Conservation (phyloP, 2,113 vertebrate genomes). For the Poecilia latipinna region DNA sequence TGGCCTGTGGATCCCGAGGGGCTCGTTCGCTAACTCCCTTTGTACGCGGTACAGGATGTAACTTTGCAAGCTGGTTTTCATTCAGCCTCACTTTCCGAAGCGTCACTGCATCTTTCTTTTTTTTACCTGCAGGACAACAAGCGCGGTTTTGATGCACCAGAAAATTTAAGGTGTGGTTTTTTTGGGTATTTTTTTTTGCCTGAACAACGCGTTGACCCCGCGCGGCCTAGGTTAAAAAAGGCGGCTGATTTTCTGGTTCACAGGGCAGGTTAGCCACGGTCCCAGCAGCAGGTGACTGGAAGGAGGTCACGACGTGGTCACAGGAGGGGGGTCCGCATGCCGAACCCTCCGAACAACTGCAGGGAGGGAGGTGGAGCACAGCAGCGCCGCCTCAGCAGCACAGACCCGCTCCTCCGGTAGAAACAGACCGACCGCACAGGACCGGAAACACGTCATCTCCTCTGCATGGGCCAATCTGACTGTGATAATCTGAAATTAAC, state of each 20-base stretch:
- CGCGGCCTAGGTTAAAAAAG: conserved; percentile 55
- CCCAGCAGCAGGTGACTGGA: conserved; percentile 82
- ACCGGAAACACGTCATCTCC: too few species aligned
- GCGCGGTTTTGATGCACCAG: conserved; percentile 46
- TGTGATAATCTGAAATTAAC: too few species aligned
- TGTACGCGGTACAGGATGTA: conserved; percentile 75
- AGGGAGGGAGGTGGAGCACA: conserved; percentile 77
- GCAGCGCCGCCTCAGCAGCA: conserved; percentile 29
- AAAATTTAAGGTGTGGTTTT: conserved; percentile 10
- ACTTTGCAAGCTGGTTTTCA: conserved; percentile 72
- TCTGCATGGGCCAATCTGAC: too few species aligned
- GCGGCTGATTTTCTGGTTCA: conserved; percentile 74
- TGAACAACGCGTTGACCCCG: conserved; percentile 52
- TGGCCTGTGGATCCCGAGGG: conserved; percentile 63
- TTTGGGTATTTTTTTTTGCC: conserved; percentile 30
- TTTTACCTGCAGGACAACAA: not conserved
- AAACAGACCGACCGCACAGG: conserved; percentile 50
- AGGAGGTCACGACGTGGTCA: conserved; percentile 82
- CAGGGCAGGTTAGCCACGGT: conserved; percentile 79
- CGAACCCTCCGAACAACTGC: conserved; percentile 80
- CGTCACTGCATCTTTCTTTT: conserved; percentile 9
- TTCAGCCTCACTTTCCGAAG: conserved; percentile 42
- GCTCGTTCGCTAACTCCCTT: conserved; percentile 64
- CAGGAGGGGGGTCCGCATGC: conserved; percentile 61
- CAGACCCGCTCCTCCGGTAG: conserved; percentile 67